Conservation (phyloP, 2,797 vertebrate species). For the Dendrocincla fuliginosa region DNA sequence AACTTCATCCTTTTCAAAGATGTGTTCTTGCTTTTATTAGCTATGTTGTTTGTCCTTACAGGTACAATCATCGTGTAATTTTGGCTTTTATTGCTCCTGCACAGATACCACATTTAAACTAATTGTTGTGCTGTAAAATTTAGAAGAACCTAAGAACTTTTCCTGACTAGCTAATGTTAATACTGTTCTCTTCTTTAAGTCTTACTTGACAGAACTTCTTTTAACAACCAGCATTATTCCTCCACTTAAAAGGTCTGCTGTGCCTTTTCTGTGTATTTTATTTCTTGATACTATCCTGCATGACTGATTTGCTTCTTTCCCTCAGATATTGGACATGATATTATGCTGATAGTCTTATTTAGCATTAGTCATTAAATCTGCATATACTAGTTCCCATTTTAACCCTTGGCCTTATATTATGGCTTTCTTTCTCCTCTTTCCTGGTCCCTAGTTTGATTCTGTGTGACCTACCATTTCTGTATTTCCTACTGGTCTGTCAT, state of each 20-base stretch:
- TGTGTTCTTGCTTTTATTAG: not conserved
- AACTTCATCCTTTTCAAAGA: not conserved
- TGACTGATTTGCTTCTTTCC: not conserved
- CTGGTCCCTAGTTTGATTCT: not conserved
- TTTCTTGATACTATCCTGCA: not conserved
- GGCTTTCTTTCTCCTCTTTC: not conserved
- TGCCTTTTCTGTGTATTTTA: not conserved
- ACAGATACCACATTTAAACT: not conserved
- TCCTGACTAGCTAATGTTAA: not conserved
- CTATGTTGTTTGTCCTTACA: not conserved
- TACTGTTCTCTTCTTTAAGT: not conserved
- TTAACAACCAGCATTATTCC: not conserved
- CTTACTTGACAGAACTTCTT: not conserved
- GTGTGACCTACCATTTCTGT: not conserved
- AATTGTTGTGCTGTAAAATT: not conserved
- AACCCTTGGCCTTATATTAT: not conserved
- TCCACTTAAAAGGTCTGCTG: not conserved
- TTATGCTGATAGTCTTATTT: not conserved
- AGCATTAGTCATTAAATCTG: not conserved
- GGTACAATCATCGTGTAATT: not conserved
- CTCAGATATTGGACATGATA: not conserved
- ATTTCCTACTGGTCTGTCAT: not conserved
- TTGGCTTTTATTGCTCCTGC: not conserved
- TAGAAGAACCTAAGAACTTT: not conserved
- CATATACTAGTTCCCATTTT: not conserved